Evolutionary conservation across 1,140 invertebrate genomes (phyloP).

Genomic region (Apis florea): DNA sequence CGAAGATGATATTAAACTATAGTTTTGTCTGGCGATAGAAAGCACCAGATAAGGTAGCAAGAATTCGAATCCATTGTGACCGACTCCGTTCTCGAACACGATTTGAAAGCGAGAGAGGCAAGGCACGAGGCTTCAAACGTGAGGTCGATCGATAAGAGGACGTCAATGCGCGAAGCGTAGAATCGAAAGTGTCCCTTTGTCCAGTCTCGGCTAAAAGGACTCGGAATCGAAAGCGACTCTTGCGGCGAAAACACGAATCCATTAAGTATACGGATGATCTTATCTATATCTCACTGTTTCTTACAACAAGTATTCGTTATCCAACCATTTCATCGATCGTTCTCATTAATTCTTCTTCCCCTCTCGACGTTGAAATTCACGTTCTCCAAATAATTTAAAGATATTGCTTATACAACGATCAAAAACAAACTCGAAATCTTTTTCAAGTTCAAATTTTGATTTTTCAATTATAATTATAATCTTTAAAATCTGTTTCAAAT

Average conservation of each 20-base stretch:
- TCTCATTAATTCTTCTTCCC: neutral
- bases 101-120: slow-evolving; percentile 49
- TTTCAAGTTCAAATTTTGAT: neutral
- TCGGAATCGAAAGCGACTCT: slow-evolving; percentile 30
- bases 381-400: too few species aligned
- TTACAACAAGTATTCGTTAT: neutral
- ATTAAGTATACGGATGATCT: slow-evolving; percentile 33
- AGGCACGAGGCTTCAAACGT: slow-evolving; percentile 33
- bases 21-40: slow-evolving; percentile 43
- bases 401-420: too few species aligned
- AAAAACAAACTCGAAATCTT: neutral
- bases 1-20: slow-evolving; percentile 48
- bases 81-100: slow-evolving; percentile 8
- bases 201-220: slow-evolving; percentile 27
- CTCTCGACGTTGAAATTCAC: too few species aligned
- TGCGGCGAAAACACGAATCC: slow-evolving; percentile 26
- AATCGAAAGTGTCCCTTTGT: slow-evolving; percentile 55
- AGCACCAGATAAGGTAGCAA: slow-evolving; percentile 48
- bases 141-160: slow-evolving; percentile 55
- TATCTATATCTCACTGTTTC: slow-evolving; percentile 21
- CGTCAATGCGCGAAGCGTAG: slow-evolving; percentile 38
- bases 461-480: neutral
- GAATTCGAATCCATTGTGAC: slow-evolving; percentile 48
- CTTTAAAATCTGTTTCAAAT: too few species aligned
- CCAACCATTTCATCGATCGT: slow-evolving; percentile 1